Evolutionary conservation across 2,797 vertebrate species (phyloP), one percentile per base, ranked within the genome.

Genomic region (Phoebastria nigripes): DNA sequence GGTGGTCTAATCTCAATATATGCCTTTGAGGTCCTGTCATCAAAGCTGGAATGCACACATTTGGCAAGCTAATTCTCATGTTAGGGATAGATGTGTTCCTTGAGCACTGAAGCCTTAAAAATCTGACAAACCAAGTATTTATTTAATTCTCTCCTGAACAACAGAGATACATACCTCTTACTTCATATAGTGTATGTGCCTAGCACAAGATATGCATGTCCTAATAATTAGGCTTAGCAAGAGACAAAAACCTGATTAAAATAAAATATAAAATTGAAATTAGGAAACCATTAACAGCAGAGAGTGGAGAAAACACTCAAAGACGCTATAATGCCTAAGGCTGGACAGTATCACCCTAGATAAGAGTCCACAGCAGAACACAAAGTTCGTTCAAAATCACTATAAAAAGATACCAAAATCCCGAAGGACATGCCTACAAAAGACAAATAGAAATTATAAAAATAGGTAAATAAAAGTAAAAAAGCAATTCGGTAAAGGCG

Each of bases 381-480:
- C 8, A 74, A 83, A 71, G 39, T 19, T 29, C 1, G 0, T 58
- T 73, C 58, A 52, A 89, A 82, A 71, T 52, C 12, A 31, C 9
- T 76, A 31, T 8, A 19, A 76, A 77, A 87, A 55, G 20, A 69
- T 29, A 67, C 1, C 12, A 52, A 73, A 90, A 73, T 46, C 19
- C 26, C 0, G 0, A 72, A 66, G 31, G 15, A 39, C 12, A 8
- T 26, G 26, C 4, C 35, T 29, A 66, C 8, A 63, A 46, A 91
- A 54, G 28, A 28, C 24, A 67, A 87, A 19, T 0, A 37, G 8
- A 58, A 42, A 47, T 44, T 6, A 55, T 21, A 79, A 76, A 82
- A 85, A 44, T 1, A 63, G 11, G 11, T 49, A 56, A 74, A 65
- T n/a, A 80, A 46, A 19, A 65, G 4, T 17, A 47, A 63, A 72